Base-by-base conservation (phyloP, 1,140 invertebrate genomes). In the Ooceraea biroi region DNA sequence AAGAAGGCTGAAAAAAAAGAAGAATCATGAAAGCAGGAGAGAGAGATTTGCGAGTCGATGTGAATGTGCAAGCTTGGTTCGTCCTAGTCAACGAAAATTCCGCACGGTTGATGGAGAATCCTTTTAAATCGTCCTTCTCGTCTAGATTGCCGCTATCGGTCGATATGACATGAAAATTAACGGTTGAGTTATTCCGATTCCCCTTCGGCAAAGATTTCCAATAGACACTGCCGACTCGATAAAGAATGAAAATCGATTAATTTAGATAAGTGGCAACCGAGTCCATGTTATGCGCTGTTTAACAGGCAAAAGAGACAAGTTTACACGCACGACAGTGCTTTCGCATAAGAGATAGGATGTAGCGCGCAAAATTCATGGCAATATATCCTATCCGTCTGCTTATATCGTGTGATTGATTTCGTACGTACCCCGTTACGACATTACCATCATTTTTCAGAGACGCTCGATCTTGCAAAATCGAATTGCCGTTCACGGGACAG, bases 151-250 rank as follows among this genome's bases (percentile, higher is more conserved):
- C 76, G 46, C 46, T 69, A 69, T 69, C 44, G 66, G 25, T 69
- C 46, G 65, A 80, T 71, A 69, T 80, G 76, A 80, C 76, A 71
- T 80, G 76, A 50, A 80, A 80, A 65, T 69, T 80, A 57, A 80
- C 76, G 76, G 65, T 80, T 57, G 76, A 80, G 52, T 69, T 71
- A 57, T 50, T 44, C 19, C 65, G 50, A 80, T 58, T 71, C 52
- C 57, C 25, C 52, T 52, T 12, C 36, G 66, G 66, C 66, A 11
- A 69, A 19, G 65, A 80, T 57, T 71, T 71, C 65, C 76, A 80
- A 80, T 71, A 71, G 76, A 58, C 65, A 57, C 36, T 52, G 48
- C 63, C 48, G 48, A 8, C 27, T 52, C 17, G 46, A 36, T 65
- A 57, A 46, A 71, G 57, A 57, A 61, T 25, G 57, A 61, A 61